A percentile compares a stretch with the other conserved stretches of the same genome.
Evolutionary conservation across 2,888 invertebrate species (phyloP).

Genomic region (Drosophila nigricruria): DNA sequence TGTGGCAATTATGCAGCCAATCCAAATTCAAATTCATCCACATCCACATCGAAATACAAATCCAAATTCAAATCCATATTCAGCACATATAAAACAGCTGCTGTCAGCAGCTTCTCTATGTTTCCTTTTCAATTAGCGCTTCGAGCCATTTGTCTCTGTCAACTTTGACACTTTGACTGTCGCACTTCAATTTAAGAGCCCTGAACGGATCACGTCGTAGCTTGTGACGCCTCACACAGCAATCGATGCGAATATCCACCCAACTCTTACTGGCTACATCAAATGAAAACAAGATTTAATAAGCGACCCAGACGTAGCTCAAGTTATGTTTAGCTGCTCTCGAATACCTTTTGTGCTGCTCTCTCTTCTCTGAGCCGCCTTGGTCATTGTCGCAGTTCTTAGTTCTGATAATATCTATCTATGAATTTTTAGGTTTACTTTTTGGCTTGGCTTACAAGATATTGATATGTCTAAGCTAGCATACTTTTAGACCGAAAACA

Average conservation of each 20-base stretch:
- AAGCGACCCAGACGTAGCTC: background rate
- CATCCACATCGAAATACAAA: background rate
- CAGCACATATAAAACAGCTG: conserved; percentile 30
- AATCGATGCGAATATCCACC: conserved; percentile 4
- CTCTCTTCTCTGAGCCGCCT: conserved; percentile 1
- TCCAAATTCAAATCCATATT: conserved; percentile 12
- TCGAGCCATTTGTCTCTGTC: conserved; percentile 66
- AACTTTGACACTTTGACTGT: conserved; percentile 51
- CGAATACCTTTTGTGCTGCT: background rate
- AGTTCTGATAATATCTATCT: background rate
- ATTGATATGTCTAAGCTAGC: background rate
- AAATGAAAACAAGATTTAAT: conserved; percentile 2
- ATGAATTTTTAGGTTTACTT: background rate
- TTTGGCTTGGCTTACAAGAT: background rate
- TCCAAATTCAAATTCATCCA: conserved; percentile 1
- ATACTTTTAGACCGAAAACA: conserved; percentile 15
- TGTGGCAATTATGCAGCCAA: conserved; percentile 44
- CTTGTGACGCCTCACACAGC: conserved; percentile 32
- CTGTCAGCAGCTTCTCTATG: conserved; percentile 44
- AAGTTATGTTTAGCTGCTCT: background rate
- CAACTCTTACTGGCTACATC: conserved; percentile 18
- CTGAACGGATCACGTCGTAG: conserved; percentile 24
- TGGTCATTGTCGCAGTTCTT: background rate
- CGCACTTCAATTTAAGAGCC: conserved; percentile 27
- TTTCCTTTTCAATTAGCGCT: conserved; percentile 64